phyloP scores from a whole-genome alignment of 2,113 vertebrate genomes.

The Eleginops maclovinus region DNA sequence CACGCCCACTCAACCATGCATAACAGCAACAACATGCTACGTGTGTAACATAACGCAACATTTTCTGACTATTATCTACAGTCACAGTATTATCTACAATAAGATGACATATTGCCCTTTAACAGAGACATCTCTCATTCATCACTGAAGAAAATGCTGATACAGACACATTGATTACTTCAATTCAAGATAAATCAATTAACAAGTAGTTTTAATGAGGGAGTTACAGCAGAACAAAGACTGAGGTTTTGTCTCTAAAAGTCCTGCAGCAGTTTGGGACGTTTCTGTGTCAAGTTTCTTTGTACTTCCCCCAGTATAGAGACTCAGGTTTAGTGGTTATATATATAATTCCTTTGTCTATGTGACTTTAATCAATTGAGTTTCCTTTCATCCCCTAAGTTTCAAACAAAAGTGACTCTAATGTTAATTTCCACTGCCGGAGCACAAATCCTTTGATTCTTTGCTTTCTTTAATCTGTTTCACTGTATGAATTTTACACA shows the following conservation, averaged over 20 bases:
- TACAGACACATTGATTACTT: constrained; percentile 1
- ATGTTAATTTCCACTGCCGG: constrained; percentile 41
- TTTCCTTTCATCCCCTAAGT: constrained; percentile 69
- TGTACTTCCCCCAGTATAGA: constrained; percentile 49
- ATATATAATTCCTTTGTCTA: constrained; percentile 56
- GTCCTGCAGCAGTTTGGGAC: constrained; percentile 15
- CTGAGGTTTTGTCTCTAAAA: constrained; percentile 18
- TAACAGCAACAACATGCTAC: constrained; percentile 13
- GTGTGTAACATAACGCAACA: not conserved
- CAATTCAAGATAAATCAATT: constrained; percentile 38
- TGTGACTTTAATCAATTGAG: constrained; percentile 47
- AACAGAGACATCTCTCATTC: not conserved
- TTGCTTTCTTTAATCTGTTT: constrained; percentile 50
- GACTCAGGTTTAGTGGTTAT: constrained; percentile 55
- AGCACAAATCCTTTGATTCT: constrained; percentile 47
- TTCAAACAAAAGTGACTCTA: constrained; percentile 64
- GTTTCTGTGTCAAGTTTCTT: constrained; percentile 40
- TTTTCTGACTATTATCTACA: not conserved
- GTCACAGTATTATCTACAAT: too few relatives aligned
- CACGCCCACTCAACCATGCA: constrained; percentile 55
- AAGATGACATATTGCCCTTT: not conserved
- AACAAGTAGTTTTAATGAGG: constrained; percentile 10
- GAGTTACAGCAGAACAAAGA: constrained; percentile 39
- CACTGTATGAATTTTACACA: constrained; percentile 19
- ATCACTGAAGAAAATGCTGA: not conserved